phyloP scores from a whole-genome alignment of 2,113 vertebrate species.

The Drymodes brunneopygia region DNA sequence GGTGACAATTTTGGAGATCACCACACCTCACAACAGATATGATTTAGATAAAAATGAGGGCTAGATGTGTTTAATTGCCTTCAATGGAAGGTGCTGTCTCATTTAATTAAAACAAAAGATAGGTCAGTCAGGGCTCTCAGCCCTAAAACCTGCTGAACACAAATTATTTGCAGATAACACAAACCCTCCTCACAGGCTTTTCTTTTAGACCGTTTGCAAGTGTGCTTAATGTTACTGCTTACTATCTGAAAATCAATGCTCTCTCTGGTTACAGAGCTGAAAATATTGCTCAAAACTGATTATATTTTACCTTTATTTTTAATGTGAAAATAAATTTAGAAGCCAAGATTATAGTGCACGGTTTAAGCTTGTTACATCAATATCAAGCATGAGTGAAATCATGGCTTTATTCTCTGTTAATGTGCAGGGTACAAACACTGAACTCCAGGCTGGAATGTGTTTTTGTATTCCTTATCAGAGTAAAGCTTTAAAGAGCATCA shows the following conservation, averaged over 20 bases:
- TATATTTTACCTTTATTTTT: neutral
- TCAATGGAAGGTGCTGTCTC: neutral
- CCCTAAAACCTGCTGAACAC: neutral
- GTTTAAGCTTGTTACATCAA: neutral
- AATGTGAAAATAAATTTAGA: neutral
- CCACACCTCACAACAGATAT: neutral
- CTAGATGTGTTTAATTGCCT: neutral
- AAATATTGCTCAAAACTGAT: neutral
- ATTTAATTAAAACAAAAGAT: neutral
- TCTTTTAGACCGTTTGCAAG: neutral
- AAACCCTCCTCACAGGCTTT: neutral
- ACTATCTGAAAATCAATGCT: neutral
- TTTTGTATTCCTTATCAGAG: neutral
- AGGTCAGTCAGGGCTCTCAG: neutral
- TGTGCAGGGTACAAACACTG: neutral
- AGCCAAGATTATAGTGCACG: neutral
- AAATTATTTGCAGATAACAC: neutral
- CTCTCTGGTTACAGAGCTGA: neutral
- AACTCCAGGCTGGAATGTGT: neutral
- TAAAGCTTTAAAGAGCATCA: neutral
- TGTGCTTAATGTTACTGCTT: neutral
- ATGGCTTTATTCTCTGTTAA: neutral
- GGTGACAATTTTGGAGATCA: neutral
- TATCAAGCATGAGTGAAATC: neutral
- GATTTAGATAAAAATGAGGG: neutral